phyloP scores from a whole-genome alignment of 1,140 invertebrate genomes.

The Coboldia fuscipes region DNA sequence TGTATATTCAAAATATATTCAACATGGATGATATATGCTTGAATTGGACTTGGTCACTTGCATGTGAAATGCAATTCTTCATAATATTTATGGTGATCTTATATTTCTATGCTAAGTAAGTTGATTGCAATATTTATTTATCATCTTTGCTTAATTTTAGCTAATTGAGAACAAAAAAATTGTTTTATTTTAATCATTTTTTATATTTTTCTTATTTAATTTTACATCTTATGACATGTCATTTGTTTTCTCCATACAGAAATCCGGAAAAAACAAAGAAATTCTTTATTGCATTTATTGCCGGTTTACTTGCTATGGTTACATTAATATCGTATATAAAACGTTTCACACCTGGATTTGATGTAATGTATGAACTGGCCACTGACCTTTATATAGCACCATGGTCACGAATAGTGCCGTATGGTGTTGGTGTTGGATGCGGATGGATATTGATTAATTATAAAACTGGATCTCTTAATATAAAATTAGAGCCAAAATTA shows the following conservation, averaged over 20 bases:
- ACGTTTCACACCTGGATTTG: slow-evolving; percentile 16
- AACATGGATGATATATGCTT: slow-evolving; percentile 34
- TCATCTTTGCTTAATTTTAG: not conserved
- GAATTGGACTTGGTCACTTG: slow-evolving; percentile 63
- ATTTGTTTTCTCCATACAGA: slow-evolving; percentile 5
- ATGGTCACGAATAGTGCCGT: slow-evolving; percentile 16
- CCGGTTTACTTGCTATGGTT: slow-evolving; percentile 12
- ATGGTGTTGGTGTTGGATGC: slow-evolving; percentile 12
- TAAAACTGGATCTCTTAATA: too few species aligned
- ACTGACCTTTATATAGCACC: slow-evolving; percentile 17
- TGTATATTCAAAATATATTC: slow-evolving; percentile 39
- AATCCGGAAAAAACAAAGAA: slow-evolving; percentile 9
- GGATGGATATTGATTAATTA: slow-evolving; percentile 14
- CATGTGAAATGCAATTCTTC: slow-evolving; percentile 64
- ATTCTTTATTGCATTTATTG: slow-evolving; percentile 6
- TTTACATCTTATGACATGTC: not conserved
- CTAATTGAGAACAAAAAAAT: not conserved
- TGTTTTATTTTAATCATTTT: not conserved
- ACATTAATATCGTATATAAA: slow-evolving; percentile 9
- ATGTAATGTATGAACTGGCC: slow-evolving; percentile 12
- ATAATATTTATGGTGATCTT: slow-evolving; percentile 27
- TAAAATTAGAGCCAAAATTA: too few species aligned
- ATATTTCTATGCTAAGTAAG: slow-evolving; percentile 29
- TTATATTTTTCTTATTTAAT: not conserved
- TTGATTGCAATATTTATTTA: slow-evolving; percentile 11